phyloP scores from a whole-genome alignment of 2,113 vertebrate species.

The Silurus glanis region DNA sequence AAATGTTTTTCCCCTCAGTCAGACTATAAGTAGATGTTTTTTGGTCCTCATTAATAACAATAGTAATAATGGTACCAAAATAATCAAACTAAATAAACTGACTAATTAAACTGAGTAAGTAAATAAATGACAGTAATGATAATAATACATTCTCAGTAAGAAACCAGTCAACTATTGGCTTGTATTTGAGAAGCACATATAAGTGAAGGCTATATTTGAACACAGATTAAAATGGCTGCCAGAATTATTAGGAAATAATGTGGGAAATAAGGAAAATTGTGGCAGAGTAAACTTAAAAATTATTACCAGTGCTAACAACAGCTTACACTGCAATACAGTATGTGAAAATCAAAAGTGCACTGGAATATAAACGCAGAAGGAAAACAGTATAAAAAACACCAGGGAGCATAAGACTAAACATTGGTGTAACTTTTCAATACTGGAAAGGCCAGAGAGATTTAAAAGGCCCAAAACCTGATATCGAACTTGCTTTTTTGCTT shows the following conservation, averaged over 20 bases:
- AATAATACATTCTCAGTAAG: not conserved
- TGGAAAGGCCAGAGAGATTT: not conserved
- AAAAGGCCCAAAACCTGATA: not conserved
- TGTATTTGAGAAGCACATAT: not conserved
- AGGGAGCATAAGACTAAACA: not conserved
- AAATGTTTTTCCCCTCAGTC: not conserved
- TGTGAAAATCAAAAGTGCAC: not conserved
- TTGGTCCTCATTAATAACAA: not conserved
- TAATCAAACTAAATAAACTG: too few species aligned
- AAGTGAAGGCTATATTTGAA: not conserved
- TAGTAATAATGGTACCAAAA: not conserved
- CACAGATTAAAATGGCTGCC: not conserved
- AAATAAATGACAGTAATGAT: too few species aligned
- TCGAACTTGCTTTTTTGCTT: conserved; percentile 11
- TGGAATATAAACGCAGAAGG: not conserved
- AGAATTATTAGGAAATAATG: too few species aligned
- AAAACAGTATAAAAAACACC: not conserved
- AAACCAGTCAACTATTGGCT: not conserved
- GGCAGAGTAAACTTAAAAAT: not conserved
- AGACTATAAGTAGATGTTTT: not conserved
- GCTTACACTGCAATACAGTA: not conserved
- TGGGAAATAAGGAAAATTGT: not conserved
- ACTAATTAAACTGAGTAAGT: too few species aligned
- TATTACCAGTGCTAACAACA: not conserved
- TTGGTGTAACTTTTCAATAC: conserved; percentile 5